phyloP scores from a whole-genome alignment of 2,113 vertebrate species.

The Colius striatus region DNA sequence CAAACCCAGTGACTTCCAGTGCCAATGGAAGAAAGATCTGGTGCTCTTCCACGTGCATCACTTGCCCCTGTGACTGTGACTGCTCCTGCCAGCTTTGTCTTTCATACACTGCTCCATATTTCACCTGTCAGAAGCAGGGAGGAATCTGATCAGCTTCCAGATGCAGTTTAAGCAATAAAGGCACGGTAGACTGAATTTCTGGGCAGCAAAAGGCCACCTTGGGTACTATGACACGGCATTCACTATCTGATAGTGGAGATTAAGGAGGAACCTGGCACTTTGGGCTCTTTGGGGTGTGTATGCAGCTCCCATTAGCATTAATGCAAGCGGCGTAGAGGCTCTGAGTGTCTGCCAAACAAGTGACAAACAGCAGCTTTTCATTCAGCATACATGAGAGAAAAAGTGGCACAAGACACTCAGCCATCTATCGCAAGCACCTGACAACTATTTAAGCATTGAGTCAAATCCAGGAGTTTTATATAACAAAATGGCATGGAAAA shows the following conservation, averaged over 20 bases:
- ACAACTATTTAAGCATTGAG: slow-evolving; percentile 36
- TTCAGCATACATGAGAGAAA: not conserved
- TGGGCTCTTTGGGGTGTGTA: not conserved
- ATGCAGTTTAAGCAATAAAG: slow-evolving; percentile 14
- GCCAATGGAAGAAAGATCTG: not conserved
- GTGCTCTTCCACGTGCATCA: not conserved
- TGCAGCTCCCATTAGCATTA: slow-evolving; percentile 23
- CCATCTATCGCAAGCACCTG: slow-evolving; percentile 37
- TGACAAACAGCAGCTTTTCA: slow-evolving; percentile 52
- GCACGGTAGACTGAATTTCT: slow-evolving; percentile 29
- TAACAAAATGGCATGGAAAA: slow-evolving; percentile 2
- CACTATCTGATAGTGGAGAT: not conserved
- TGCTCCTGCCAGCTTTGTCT: not conserved
- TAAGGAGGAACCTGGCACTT: slow-evolving; percentile 30
- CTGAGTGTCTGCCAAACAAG: slow-evolving; percentile 34
- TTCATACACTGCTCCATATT: not conserved
- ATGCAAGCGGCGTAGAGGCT: not conserved
- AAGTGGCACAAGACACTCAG: not conserved
- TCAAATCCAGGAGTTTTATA: slow-evolving; percentile 19
- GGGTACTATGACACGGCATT: not conserved
- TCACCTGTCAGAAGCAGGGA: slow-evolving; percentile 7
- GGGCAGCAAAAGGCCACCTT: not conserved
- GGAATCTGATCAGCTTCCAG: slow-evolving; percentile 34
- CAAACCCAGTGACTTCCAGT: not conserved
- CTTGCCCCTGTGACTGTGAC: not conserved